Evolutionary conservation across 2,113 vertebrate species (phyloP), one percentile per base, ranked within the genome.

Genomic region (Bettongia penicillata): DNA sequence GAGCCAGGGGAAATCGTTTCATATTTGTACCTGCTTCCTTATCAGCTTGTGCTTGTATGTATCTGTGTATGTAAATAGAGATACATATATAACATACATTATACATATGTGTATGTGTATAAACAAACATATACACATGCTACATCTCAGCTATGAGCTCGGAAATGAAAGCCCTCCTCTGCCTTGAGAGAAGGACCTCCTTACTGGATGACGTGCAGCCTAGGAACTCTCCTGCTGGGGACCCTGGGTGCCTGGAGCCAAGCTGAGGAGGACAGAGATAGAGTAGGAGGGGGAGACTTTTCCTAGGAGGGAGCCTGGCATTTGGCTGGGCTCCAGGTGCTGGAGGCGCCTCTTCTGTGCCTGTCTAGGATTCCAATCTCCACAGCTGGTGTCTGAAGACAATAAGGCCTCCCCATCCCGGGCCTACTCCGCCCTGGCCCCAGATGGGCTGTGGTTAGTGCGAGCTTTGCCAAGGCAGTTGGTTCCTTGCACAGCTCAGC

Each of bases 391-490:
- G 97, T 95, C 95, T n/a, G 31, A 97, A 96, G 97, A 51, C 31
- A 77, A 55, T 97, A 94, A 97, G 97, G 53, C 91, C 94, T 94
- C 95, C 94, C 97, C 96, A 95, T 91, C 90, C 77, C 68, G 92
- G 14, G 96, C 93, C 96, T 55, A 91, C 96, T 96, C 98, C 97
- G 91, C 97, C 97, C 94, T 77, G 97, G 97, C 94, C 98, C 98
- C 97, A 98, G 97, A 98, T 97, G 97, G 96, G 97, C 96, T 98
- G 98, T 68, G 97, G 98, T 98, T 97, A 97, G 94, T 0, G 3
- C 93, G 94, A 90, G 95, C 97, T 96, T 93, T 5, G 93, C 97
- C 98, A 97, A 97, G 94, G 94, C 92, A 51, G 96, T 97, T 90
- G 94, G 94, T 91, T 97, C 96, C 94, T 91, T 93, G 95, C 93